Evolutionary conservation across 2,888 invertebrate species (phyloP), one percentile per base, ranked within the genome.

Genomic region (Drosophila neotestacea): DNA sequence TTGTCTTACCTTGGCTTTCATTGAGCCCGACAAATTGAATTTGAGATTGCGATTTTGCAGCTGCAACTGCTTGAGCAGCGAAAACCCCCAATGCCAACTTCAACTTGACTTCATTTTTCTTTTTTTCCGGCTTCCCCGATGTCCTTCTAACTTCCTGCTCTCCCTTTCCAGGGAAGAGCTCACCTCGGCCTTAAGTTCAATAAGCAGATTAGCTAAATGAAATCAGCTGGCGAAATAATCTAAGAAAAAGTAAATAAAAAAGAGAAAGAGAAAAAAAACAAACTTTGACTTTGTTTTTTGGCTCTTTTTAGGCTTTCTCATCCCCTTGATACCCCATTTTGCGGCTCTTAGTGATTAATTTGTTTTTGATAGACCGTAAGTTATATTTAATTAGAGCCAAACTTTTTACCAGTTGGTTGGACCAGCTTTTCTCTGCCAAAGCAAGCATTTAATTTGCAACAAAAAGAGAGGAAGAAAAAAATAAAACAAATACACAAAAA

Each of bases 201-300:
- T 88, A 86, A 84, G 88, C 88, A 80, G 84, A 84, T 88, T 85
- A 88, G 77, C 84, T 68, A 71, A 84, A 85, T 77, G 74, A 85
- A 84, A 79, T 79, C 82, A 79, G 63, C 75, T 72, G 63, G 66
- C 68, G 56, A 67, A 79, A 69, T 63, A 64, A 76, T 63, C 46
- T 22, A 55, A 28, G 13, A 38, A 62, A 32, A 51, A 32, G 22
- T 11, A 6, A 2, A 54, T 54, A n/a, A n/a, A 16, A 51, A 10
- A 30, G 3, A 6, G 3, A 16, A 10, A 27, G 7, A 5, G 2
- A 5, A 50, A 81, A 72, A 70, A 72, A 67, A 67, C 59, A 39
- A 63, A 73, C 66, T 52, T 42, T 48, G 38, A 59, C 44, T 69
- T 44, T 28, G 6, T 68, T 36, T 41, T 11, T 27, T 41, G 13